These are phyloP conservation scores for Eilema griseolum DNA, from an alignment of 2,888 invertebrate species.

Conservation along the genomic window DNA sequence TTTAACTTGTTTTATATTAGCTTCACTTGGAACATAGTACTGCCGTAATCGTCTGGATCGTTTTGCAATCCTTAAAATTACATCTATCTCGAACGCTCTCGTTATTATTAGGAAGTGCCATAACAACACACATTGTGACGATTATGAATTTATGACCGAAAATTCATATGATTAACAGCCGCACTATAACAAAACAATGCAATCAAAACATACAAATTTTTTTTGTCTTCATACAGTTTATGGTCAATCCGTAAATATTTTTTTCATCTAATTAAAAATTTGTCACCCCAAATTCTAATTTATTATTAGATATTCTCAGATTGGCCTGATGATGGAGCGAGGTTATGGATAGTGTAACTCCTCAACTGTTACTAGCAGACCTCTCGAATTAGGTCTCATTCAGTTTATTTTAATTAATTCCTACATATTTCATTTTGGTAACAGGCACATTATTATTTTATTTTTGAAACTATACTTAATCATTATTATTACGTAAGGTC, in stretches of 20 bases:
- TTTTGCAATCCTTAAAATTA: background rate
- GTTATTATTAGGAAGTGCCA: background rate
- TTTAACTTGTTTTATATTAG: background rate
- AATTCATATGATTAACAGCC: too few species aligned
- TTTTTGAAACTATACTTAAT: background rate
- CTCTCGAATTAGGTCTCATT: background rate
- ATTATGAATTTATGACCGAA: too few species aligned
- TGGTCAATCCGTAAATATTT: too few species aligned
- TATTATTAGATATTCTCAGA: too few species aligned
- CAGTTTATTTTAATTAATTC: background rate
- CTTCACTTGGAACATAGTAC: background rate
- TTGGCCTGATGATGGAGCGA: background rate
- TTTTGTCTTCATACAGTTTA: too few species aligned
- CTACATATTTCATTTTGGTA: background rate
- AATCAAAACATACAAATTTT: too few species aligned
- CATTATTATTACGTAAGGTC: slow-evolving; percentile 22
- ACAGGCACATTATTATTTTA: background rate
- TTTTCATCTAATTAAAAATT: too few species aligned
- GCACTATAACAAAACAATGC: too few species aligned
- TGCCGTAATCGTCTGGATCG: background rate
- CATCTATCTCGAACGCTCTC: too few species aligned
- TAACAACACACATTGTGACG: too few species aligned
- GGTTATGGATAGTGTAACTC: background rate
- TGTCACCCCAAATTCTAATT: too few species aligned
- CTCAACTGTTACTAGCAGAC: background rate